A percentile compares a stretch with the other conserved stretches of the same genome.
Conservation (phyloP, 2,888 invertebrate genomes). For the Euzetes globulus region DNA sequence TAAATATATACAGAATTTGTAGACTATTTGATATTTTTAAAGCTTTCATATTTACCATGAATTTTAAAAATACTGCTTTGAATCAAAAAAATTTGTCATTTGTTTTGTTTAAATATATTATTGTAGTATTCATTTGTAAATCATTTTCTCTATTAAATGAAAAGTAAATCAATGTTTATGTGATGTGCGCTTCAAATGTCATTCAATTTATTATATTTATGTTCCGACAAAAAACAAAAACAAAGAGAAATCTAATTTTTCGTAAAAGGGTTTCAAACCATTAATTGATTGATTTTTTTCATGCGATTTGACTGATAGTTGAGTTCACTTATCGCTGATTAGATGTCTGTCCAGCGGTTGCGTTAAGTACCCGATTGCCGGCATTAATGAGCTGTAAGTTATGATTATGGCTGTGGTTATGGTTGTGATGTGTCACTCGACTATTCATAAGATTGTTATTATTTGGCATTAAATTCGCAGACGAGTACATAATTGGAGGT, state of each 20-base stretch:
- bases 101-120: no score
- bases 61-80: no score
- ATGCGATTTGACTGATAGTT: not conserved
- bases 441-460: slow-evolving; percentile 17
- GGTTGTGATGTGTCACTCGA: not conserved
- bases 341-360: slow-evolving; percentile 20
- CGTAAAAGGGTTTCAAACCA: not conserved
- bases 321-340: slow-evolving; percentile 1
- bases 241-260: not conserved
- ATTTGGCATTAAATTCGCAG: slow-evolving; percentile 16
- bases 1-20: no score
- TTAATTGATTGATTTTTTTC: not conserved
- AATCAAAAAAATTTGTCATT: no score
- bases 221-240: not conserved
- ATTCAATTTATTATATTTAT: not conserved
- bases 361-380: slow-evolving; percentile 24
- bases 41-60: no score
- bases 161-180: not conserved
- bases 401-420: not conserved
- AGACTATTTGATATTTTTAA: no score
- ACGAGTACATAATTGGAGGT: not conserved
- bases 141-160: not conserved
- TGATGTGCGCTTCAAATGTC: slow-evolving; percentile 21
- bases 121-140: not conserved
- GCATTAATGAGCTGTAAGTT: slow-evolving; percentile 7